Base-by-base conservation (phyloP, 2,797 vertebrate genomes). In the Pelochelys cantorii region DNA sequence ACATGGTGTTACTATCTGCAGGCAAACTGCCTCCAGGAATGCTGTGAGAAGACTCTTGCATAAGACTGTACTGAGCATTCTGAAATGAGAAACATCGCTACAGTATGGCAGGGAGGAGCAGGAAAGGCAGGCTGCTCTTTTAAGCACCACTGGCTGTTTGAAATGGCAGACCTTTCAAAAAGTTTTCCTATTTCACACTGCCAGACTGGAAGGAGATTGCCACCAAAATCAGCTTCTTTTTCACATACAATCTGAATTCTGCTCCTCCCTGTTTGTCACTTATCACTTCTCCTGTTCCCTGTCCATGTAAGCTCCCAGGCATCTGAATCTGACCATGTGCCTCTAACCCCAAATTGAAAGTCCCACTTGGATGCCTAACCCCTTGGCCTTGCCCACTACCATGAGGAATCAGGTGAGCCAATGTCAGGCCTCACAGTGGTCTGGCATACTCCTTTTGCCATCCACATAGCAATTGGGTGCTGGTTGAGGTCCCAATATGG, bases 401-500 rank as follows among this genome's bases (percentile, higher is more conserved):
- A 10, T 23, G 71, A 74, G 18, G 31, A 74, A 74, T 17, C 37
- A 74, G 22, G 37, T 42, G 12, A 42, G 22, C 34, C 71, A 37
- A 25, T 22, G 11, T 22, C 71, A 42, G 71, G 6, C 71, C 37
- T 42, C 23, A 11, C 12, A 37, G 4, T 12, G 18, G 22, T 37
- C 20, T 74, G 71, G 11, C 12, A 74, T 9, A 5, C n/a, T 74
- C 68, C 68, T 74, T 74, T 34, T 74, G 71, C 22, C 34, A 25
- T 74, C 20, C 3, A 2, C 18, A 23, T 74, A 20, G 18, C 22
- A 74, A 5, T 13, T 74, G n/a, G 10, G 22, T 37, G 20, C 68
- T 74, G 71, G 22, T 22, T 74, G 10, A 27, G 37, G 3, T 7
- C 12, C 25, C 22, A 25, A 15, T 7, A 2, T 0, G 1, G 37